Conservation (phyloP, 1,140 invertebrate genomes). For the Orchestia grillus region DNA sequence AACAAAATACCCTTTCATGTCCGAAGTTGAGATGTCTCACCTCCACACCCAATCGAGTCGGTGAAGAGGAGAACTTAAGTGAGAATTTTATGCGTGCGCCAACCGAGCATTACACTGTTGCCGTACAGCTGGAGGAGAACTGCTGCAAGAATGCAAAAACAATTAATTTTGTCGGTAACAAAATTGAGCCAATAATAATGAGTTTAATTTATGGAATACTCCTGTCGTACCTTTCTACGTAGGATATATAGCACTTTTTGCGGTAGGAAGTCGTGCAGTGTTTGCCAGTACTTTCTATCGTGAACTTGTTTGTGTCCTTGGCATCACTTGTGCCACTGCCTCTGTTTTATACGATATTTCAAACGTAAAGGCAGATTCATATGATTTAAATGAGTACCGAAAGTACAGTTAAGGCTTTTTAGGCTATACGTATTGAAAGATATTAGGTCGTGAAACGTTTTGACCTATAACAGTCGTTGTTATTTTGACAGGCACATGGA, state of each 20-base stretch:
- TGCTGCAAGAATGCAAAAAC: neutral
- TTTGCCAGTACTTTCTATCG: too few relatives aligned
- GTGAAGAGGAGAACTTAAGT: neutral
- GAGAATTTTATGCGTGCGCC: neutral
- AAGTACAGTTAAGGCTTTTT: too few relatives aligned
- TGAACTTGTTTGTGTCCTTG: too few relatives aligned
- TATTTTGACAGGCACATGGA: neutral
- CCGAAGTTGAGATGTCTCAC: neutral
- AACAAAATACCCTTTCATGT: neutral
- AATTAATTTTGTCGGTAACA: neutral
- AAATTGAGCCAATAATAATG: neutral
- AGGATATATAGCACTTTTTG: too few relatives aligned
- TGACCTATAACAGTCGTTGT: neutral
- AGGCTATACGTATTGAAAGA: too few relatives aligned
- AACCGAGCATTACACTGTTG: neutral
- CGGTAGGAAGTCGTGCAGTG: too few relatives aligned
- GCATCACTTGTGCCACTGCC: too few relatives aligned
- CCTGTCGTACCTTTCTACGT: neutral
- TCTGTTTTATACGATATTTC: too few relatives aligned
- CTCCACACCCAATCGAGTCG: neutral
- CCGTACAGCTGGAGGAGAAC: neutral
- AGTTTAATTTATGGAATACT: neutral
- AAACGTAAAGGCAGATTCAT: too few relatives aligned
- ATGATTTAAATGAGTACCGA: too few relatives aligned
- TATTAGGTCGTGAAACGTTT: neutral